These are phyloP conservation scores for Hassar affinis DNA, from an alignment of 2,113 vertebrate genomes.

Conservation along the genomic window DNA sequence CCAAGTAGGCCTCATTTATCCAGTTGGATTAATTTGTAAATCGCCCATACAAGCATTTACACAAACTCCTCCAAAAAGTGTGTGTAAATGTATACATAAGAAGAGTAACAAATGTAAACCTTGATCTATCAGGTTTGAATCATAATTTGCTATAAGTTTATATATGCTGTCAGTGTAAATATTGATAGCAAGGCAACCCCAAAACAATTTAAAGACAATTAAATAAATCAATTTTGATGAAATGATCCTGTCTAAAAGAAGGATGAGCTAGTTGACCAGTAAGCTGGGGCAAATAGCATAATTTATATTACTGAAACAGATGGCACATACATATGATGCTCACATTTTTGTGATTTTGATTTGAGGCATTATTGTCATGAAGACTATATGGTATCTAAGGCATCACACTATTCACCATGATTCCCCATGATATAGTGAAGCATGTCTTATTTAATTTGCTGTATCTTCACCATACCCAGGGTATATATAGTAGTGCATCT, in stretches of 20 bases:
- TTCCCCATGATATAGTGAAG: not conserved
- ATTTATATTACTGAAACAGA: not conserved
- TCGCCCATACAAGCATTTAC: not conserved
- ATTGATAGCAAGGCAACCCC: not conserved
- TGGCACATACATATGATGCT: not conserved
- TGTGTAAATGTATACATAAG: not conserved
- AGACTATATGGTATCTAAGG: constrained; percentile 4
- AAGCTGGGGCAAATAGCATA: not conserved
- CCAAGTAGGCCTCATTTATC: not conserved
- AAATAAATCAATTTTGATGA: not conserved
- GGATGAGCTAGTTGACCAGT: not conserved
- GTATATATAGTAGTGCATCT: too few species aligned
- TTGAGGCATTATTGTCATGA: not conserved
- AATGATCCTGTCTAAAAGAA: not conserved
- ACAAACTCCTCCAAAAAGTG: not conserved
- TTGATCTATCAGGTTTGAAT: not conserved
- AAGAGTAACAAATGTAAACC: not conserved
- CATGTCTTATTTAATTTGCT: not conserved
- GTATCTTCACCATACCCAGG: not conserved
- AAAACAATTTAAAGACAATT: not conserved
- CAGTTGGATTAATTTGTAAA: not conserved
- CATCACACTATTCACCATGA: not conserved
- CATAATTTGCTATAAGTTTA: not conserved
- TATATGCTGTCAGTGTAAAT: not conserved
- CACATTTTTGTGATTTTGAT: not conserved